phyloP scores from a whole-genome alignment of 1,140 invertebrate species.

The Drosophila auraria region DNA sequence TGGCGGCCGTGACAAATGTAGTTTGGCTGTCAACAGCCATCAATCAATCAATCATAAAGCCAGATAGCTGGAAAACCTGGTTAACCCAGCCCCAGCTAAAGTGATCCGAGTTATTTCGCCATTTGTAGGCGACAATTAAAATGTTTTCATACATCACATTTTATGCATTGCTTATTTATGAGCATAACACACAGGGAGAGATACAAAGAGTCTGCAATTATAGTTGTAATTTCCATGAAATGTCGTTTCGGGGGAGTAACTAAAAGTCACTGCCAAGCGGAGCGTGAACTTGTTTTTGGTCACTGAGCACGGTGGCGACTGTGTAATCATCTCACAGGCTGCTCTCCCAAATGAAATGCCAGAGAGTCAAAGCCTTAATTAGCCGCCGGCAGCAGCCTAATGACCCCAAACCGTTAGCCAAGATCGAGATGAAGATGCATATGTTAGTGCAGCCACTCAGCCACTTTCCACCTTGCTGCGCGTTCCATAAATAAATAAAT shows the following conservation, averaged over 20 bases:
- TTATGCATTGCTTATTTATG: conserved; percentile 54
- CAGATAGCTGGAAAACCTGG: conserved; percentile 47
- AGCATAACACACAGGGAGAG: conserved; percentile 2
- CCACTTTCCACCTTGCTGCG: conserved; percentile 68
- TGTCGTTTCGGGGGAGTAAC: conserved; percentile 36
- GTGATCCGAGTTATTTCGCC: conserved; percentile 51
- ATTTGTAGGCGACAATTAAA: conserved; percentile 74
- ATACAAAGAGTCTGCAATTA: conserved; percentile 50
- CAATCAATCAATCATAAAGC: conserved; percentile 57
- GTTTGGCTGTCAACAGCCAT: conserved; percentile 62
- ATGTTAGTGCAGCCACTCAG: conserved; percentile 20
- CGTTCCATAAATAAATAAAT: conserved; percentile 72
- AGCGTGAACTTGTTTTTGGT: conserved; percentile 76
- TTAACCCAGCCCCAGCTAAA: conserved; percentile 32
- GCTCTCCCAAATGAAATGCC: conserved; percentile 51
- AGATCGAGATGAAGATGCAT: conserved; percentile 41
- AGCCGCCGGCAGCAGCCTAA: conserved; percentile 39
- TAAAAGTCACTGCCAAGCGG: conserved; percentile 36
- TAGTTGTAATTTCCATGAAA: conserved; percentile 65
- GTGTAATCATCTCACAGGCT: conserved; percentile 18
- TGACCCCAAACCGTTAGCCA: conserved; percentile 52
- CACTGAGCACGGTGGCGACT: conserved; percentile 48
- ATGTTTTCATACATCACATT: conserved; percentile 58
- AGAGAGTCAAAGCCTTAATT: conserved; percentile 51
- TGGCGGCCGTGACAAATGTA: conserved; percentile 58